A percentile compares a stretch with the other conserved stretches of the same genome.
Conservation (phyloP, 2,797 vertebrate species). For the Rhinophrynus dorsalis region DNA sequence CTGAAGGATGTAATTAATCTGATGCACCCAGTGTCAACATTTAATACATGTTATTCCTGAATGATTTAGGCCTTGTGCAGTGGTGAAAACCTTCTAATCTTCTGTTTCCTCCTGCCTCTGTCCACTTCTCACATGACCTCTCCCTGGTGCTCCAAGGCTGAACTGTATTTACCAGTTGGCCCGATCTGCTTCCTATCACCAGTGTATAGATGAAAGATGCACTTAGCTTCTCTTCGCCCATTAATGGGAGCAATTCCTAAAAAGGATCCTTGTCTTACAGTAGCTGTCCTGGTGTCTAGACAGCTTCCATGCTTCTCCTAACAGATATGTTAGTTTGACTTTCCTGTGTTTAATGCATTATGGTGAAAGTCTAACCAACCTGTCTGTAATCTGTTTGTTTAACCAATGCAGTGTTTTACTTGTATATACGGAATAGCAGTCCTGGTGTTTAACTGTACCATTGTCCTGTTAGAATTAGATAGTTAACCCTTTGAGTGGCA, state of each 20-base stretch:
- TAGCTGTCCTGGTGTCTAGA: conserved; percentile 19
- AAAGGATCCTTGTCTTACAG: not conserved
- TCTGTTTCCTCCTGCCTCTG: not conserved
- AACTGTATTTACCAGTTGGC: not conserved
- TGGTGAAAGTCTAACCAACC: not conserved
- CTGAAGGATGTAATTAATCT: conserved; percentile 13
- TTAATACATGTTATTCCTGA: not conserved
- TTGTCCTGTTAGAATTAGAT: too few species aligned
- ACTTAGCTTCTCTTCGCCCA: not conserved
- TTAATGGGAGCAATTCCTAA: not conserved
- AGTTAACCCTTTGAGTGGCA: too few species aligned
- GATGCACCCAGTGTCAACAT: not conserved
- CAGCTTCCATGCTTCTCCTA: conserved; percentile 1
- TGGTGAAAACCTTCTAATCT: not conserved
- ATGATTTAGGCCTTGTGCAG: not conserved
- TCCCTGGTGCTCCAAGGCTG: not conserved
- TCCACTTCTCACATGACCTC: not conserved
- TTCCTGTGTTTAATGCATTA: not conserved
- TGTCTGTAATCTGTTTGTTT: not conserved
- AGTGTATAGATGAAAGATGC: conserved; percentile 1
- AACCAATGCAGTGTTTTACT: not conserved
- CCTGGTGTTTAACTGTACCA: too few species aligned
- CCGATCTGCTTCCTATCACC: not conserved
- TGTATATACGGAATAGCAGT: too few species aligned
- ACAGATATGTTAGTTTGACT: not conserved